These are phyloP conservation scores for Oreochromis tanganicae DNA, from an alignment of 2,113 vertebrate genomes.

Conservation along the genomic window DNA sequence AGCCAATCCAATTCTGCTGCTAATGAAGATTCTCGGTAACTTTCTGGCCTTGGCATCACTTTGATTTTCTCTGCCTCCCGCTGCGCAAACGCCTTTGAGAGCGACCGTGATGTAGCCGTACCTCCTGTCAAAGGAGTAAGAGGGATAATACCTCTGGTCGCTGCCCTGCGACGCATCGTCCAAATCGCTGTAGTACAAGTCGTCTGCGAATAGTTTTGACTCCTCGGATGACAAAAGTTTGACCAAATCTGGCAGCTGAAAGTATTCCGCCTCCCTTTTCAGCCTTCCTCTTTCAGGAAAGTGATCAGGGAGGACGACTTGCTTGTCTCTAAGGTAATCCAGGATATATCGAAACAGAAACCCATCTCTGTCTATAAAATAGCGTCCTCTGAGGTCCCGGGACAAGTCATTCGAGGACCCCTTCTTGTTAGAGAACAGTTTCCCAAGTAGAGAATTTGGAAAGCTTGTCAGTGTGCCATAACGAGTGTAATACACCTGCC, in stretches of 20 bases:
- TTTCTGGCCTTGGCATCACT: slow-evolving; percentile 85
- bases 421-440: slow-evolving; percentile 91
- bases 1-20: slow-evolving; percentile 90
- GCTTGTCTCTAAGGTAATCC: slow-evolving; percentile 98
- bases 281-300: slow-evolving; percentile 93
- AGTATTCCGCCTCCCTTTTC: slow-evolving; percentile 95
- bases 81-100: slow-evolving; percentile 81
- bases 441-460: slow-evolving; percentile 91
- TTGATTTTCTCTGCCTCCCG: slow-evolving; percentile 80
- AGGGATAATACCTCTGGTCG: slow-evolving; percentile 83
- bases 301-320: slow-evolving; percentile 95
- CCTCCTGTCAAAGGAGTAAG: slow-evolving; percentile 80
- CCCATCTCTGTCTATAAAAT: slow-evolving; percentile 96
- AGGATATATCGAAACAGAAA: slow-evolving; percentile 96
- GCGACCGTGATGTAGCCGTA: slow-evolving; percentile 95
- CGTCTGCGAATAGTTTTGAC: slow-evolving; percentile 81
- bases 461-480: slow-evolving; percentile 86
- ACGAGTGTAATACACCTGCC: slow-evolving; percentile 97
- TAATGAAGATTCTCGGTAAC: slow-evolving; percentile 92
- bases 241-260: slow-evolving; percentile 89
- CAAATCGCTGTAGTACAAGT: slow-evolving; percentile 85
- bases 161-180: slow-evolving; percentile 90
- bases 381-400: slow-evolving; percentile 92
- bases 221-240: slow-evolving; percentile 87
- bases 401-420: slow-evolving; percentile 84